These are phyloP conservation scores for Phaedon cochleariae DNA, from an alignment of 2,888 invertebrate species.

Conservation along the genomic window DNA sequence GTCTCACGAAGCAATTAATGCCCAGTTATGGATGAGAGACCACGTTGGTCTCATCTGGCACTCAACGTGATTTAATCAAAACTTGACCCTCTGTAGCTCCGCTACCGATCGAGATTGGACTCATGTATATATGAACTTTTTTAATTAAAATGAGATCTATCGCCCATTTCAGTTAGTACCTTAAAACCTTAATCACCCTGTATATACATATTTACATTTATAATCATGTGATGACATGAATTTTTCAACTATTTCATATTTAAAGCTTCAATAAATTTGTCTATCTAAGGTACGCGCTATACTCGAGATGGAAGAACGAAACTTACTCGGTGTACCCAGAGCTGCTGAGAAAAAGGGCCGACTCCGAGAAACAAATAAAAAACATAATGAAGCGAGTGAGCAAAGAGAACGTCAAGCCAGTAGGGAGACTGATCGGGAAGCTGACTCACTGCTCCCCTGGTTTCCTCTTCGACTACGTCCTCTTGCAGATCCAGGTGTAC, in stretches of 20 bases:
- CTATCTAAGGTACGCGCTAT: conserved; percentile 75
- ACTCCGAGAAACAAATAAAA: conserved; percentile 90
- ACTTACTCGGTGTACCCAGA: conserved; percentile 83
- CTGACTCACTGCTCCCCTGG: conserved; percentile 95
- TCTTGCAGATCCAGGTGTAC: conserved; percentile 61
- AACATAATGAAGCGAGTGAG: conserved; percentile 97
- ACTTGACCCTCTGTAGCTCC: no score
- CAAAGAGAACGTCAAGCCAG: conserved; percentile 97
- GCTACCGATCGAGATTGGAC: no score
- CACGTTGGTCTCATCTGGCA: no score
- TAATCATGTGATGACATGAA: no score
- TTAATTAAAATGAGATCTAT: no score
- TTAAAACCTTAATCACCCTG: no score
- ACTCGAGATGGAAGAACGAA: conserved; percentile 97
- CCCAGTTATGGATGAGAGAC: no score
- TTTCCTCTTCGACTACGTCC: conserved; percentile 91
- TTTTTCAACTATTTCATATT: conserved; percentile 43
- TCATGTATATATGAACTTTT: no score
- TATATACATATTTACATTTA: no score
- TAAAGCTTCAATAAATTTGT: conserved; percentile 48
- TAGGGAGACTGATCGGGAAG: conserved; percentile 96
- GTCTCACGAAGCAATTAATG: no score
- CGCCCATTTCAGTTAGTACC: no score
- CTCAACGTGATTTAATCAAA: no score
- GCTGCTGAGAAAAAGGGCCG: conserved; percentile 83